phyloP scores from a whole-genome alignment of 2,113 vertebrate species.

The Pomatorhinus ruficollis region DNA sequence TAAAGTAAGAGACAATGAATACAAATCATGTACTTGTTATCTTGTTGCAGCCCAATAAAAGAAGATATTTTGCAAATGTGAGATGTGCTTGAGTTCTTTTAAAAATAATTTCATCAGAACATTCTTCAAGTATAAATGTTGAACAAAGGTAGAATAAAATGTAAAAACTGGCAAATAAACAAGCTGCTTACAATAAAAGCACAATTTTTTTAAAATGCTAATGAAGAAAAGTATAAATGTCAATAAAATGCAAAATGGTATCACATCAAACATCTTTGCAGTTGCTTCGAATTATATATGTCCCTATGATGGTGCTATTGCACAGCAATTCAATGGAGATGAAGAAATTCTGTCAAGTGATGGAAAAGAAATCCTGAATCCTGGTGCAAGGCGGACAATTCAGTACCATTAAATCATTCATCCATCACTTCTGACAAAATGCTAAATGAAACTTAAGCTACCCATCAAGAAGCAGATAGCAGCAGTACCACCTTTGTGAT shows the following conservation, averaged over 20 bases:
- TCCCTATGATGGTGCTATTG: not conserved
- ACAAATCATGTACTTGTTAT: not conserved
- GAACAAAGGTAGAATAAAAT: not conserved
- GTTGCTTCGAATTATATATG: not conserved
- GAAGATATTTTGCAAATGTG: not conserved
- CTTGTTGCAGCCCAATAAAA: not conserved
- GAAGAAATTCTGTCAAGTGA: not conserved
- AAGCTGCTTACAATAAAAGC: not conserved
- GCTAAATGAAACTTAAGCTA: not conserved
- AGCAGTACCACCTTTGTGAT: not conserved
- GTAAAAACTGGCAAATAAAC: not conserved
- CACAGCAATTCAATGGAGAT: not conserved
- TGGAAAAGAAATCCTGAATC: not conserved
- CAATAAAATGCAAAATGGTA: not conserved
- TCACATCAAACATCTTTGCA: not conserved
- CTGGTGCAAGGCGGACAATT: not conserved
- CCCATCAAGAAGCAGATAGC: not conserved
- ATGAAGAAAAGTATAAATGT: not conserved
- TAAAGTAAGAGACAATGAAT: not conserved
- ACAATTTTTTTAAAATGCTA: not conserved
- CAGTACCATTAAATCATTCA: not conserved
- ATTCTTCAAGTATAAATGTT: not conserved
- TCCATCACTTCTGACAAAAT: not conserved
- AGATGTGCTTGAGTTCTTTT: rapidly evolving
- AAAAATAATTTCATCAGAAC: not conserved